Base-by-base conservation (phyloP, 1,140 invertebrate genomes). In the Helicoverpa zea region DNA sequence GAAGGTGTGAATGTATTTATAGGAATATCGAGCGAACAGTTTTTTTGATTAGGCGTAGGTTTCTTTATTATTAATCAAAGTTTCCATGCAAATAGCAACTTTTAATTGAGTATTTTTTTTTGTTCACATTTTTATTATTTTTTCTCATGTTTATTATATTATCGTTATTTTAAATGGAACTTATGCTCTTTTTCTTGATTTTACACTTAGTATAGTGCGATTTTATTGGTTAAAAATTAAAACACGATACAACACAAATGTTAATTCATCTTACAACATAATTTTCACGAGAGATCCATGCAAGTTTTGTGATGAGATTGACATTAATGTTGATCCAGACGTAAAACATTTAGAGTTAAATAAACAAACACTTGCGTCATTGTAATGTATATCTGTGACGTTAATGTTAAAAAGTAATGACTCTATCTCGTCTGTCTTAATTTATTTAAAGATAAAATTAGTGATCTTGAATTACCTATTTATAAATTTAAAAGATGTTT, bases 321-420 rank as follows among this genome's bases (percentile, higher is more conserved):
- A 29, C 18, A 23, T 59, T 59, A 59, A 59, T 59, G 23, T 29
- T 18, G 35, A 12, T 43, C 43, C 9, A 49, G 10, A 66, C 35
- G 47, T 49, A 66, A 66, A 66, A 18, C 47, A 49, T 12, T 58
- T 11, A 47, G 30, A 66, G n/a, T 47, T 12, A 66, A 49, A 47
- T 16, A 43, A 66, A 35, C n/a, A 66, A 66, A 47, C 16, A 66
- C 16, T 16, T 49, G 63, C 63, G 63, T 66, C 63, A 66, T 47
- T 66, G 63, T 66, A 66, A 66, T 66, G 58, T 23, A 47, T 47
- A 66, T 66, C 29, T 47, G 35, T 11, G 30, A 64, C 23, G n/a
- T 47, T 49, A 12, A 66, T 43, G 63, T 66, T 59, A 66, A 66
- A 66, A 49, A 47, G 63, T 47, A 66, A 49, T 66, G 43, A 43